Conservation (phyloP, 2,113 vertebrate genomes). For the Ancistrus triradiatus region DNA sequence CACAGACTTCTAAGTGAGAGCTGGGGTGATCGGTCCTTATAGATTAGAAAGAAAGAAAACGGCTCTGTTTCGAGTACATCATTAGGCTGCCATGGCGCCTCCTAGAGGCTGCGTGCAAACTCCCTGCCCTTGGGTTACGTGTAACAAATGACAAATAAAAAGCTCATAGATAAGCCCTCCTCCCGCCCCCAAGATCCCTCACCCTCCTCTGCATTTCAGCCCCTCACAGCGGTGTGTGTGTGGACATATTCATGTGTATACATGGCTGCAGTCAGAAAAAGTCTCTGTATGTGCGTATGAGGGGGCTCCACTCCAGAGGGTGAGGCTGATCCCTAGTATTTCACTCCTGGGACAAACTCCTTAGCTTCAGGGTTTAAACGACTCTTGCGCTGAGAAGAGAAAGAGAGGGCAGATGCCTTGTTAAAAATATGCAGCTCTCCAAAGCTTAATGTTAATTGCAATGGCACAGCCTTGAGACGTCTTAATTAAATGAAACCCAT, state of each 20-base stretch:
- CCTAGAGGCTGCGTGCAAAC: slow-evolving; percentile 40
- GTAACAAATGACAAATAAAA: slow-evolving; percentile 45
- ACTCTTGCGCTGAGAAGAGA: slow-evolving; percentile 85
- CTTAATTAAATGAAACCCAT: too few species aligned
- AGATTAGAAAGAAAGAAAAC: slow-evolving; percentile 36
- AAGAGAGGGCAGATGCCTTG: slow-evolving; percentile 9
- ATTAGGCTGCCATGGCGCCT: slow-evolving; percentile 33
- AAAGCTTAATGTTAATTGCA: too few species aligned
- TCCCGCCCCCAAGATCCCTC: slow-evolving; percentile 26
- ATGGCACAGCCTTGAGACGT: too few species aligned
- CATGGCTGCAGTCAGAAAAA: slow-evolving; percentile 63
- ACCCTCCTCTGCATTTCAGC: slow-evolving; percentile 28
- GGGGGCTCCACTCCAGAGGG: slow-evolving; percentile 64
- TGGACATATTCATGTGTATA: slow-evolving; percentile 36
- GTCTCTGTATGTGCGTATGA: slow-evolving; percentile 60
- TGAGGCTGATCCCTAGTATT: slow-evolving; percentile 82
- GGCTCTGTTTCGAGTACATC: slow-evolving; percentile 33
- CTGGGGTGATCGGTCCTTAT: slow-evolving; percentile 39
- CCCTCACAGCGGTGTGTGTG: slow-evolving; percentile 30
- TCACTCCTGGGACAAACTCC: slow-evolving; percentile 96
- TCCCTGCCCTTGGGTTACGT: slow-evolving; percentile 38
- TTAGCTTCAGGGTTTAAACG: slow-evolving; percentile 95
- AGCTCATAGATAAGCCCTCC: slow-evolving; percentile 39
- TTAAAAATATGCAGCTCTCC: too few species aligned
- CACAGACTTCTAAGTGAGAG: slow-evolving; percentile 40